phyloP scores from a whole-genome alignment of 2,113 vertebrate genomes.

The Leptosomus discolor region DNA sequence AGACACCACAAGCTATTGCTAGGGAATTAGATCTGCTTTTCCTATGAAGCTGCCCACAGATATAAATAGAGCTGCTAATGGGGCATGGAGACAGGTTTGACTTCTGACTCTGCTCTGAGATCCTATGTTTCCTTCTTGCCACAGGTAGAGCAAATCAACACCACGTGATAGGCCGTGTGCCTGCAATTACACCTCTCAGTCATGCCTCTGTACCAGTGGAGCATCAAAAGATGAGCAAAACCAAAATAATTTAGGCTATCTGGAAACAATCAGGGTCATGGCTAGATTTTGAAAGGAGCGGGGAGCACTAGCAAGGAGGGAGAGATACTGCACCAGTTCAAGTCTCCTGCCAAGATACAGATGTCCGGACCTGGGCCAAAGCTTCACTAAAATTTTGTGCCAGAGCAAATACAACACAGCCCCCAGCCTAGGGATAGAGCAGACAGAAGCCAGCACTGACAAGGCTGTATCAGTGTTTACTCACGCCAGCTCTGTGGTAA shows the following conservation, averaged over 20 bases:
- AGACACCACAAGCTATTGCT: not conserved
- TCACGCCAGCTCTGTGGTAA: constrained; percentile 60
- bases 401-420: not conserved
- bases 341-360: not conserved
- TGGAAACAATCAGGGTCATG: not conserved
- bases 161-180: rapidly evolving
- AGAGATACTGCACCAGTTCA: not conserved
- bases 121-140: not conserved
- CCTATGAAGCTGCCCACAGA: not conserved
- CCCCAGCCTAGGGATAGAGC: constrained; percentile 46
- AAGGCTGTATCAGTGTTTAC: constrained; percentile 86
- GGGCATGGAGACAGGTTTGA: not conserved
- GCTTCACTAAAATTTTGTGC: not conserved
- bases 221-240: not conserved
- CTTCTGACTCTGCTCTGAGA: not conserved
- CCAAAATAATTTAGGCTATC: not conserved
- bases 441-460: constrained; percentile 90
- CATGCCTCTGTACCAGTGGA: not conserved
- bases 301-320: not conserved
- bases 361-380: not conserved
- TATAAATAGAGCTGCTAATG: not conserved
- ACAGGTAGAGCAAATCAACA: not conserved
- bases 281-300: not conserved
- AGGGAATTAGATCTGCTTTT: not conserved
- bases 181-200: not conserved